Conservation (phyloP, 2,888 invertebrate genomes). For the Hypomecis punctinalis region DNA sequence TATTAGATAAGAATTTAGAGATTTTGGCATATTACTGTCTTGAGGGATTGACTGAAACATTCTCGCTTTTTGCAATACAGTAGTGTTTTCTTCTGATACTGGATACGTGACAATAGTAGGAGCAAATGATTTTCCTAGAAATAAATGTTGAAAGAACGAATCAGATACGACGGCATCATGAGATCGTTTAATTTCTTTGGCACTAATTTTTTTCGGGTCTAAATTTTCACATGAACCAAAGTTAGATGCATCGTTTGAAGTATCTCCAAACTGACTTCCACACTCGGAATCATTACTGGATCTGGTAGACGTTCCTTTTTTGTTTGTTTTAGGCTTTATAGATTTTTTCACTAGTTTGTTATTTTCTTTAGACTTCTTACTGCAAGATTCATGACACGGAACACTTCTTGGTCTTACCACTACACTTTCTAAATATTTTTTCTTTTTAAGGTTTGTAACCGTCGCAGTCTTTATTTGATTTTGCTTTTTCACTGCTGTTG, state of each 20-base stretch:
- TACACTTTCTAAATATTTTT: constrained; percentile 68
- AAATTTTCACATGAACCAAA: constrained; percentile 63
- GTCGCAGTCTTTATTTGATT: constrained; percentile 70
- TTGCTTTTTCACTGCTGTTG: constrained; percentile 56
- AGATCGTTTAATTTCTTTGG: constrained; percentile 83
- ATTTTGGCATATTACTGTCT: constrained; percentile 82
- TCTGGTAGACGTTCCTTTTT: constrained; percentile 48
- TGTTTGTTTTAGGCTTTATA: constrained; percentile 54
- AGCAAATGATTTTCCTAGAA: constrained; percentile 80
- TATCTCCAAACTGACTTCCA: constrained; percentile 72
- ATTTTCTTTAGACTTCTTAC: constrained; percentile 67
- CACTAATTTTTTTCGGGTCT: constrained; percentile 51
- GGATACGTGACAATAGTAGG: constrained; percentile 52
- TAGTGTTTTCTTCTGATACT: constrained; percentile 75
- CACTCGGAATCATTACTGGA: constrained; percentile 59
- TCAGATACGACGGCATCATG: constrained; percentile 86
- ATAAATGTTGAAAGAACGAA: constrained; percentile 89
- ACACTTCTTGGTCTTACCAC: constrained; percentile 65
- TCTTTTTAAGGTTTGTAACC: constrained; percentile 75
- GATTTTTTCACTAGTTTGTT: constrained; percentile 58
- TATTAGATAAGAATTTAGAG: constrained; percentile 87
- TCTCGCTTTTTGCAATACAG: constrained; percentile 88
- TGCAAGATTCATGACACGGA: constrained; percentile 70
- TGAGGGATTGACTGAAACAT: constrained; percentile 86
- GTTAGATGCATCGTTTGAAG: constrained; percentile 69